Conservation (phyloP, 2,113 vertebrate genomes). For the Eudyptes chrysolophus region DNA sequence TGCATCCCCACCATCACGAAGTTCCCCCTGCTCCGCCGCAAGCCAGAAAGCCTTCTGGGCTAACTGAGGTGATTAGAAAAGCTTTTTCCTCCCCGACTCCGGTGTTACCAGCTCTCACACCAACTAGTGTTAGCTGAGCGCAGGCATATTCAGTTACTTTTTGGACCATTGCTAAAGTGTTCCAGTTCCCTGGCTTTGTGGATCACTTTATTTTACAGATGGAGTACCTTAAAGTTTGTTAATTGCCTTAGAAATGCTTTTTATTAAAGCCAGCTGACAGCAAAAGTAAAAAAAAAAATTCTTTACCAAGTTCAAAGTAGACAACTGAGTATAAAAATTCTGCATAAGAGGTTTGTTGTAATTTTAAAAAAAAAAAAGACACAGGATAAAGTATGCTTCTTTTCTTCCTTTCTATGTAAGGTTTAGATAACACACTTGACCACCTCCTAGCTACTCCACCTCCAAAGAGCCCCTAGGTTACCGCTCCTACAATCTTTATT, state of each 20-base stretch:
- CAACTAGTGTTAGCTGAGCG: not conserved
- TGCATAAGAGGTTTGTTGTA: not conserved
- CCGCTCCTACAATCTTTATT: not conserved
- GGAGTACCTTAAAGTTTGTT: not conserved
- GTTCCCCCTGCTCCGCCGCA: not conserved
- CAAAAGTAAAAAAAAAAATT: not conserved
- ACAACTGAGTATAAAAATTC: not conserved
- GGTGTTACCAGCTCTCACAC: not conserved
- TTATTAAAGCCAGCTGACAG: not conserved
- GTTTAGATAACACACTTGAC: not conserved
- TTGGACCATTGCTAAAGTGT: not conserved
- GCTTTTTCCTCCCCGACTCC: not conserved
- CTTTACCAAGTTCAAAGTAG: not conserved
- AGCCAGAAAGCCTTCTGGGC: not conserved
- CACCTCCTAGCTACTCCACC: not conserved
- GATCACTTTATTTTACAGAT: not conserved
- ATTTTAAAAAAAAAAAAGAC: not conserved
- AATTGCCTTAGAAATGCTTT: not conserved
- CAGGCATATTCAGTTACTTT: not conserved
- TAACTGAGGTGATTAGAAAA: not conserved
- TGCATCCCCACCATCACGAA: not conserved
- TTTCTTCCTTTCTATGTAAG: not conserved
- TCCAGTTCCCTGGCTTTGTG: not conserved
- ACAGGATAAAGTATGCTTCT: not conserved
- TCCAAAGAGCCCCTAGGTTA: not conserved